phyloP scores from a whole-genome alignment of 2,797 vertebrate species.

The Gorsachius magnificus region DNA sequence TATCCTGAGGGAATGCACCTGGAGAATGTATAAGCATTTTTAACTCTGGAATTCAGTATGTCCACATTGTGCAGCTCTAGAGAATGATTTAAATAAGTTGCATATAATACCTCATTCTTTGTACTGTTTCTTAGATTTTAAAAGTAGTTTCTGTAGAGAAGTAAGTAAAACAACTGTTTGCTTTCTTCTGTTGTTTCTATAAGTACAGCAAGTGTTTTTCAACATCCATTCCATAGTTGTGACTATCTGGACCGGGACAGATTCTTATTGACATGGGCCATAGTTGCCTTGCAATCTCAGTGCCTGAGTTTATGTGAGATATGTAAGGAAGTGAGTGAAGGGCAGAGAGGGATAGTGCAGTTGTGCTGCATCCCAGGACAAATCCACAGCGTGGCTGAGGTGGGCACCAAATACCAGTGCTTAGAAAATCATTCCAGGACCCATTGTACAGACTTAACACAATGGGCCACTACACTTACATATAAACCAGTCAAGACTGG shows the following conservation, averaged over 20 bases:
- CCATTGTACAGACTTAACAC: background rate
- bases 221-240: background rate
- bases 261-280: background rate
- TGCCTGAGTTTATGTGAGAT: background rate
- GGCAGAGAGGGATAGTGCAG: background rate
- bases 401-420: background rate
- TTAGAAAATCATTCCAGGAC: background rate
- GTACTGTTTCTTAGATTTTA: background rate
- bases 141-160: background rate
- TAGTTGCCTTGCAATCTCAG: background rate
- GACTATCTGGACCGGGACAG: background rate
- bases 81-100: background rate
- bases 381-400: accelerated
- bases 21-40: background rate
- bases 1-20: background rate
- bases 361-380: background rate
- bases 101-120: background rate
- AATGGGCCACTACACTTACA: background rate
- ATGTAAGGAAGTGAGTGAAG: background rate
- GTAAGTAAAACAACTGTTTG: background rate
- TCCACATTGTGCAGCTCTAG: background rate
- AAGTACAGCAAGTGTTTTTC: background rate
- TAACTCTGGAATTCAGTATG: background rate
- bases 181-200: background rate
- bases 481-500: background rate